phyloP scores from a whole-genome alignment of 2,797 vertebrate genomes.

The Benthosema pterotum region DNA sequence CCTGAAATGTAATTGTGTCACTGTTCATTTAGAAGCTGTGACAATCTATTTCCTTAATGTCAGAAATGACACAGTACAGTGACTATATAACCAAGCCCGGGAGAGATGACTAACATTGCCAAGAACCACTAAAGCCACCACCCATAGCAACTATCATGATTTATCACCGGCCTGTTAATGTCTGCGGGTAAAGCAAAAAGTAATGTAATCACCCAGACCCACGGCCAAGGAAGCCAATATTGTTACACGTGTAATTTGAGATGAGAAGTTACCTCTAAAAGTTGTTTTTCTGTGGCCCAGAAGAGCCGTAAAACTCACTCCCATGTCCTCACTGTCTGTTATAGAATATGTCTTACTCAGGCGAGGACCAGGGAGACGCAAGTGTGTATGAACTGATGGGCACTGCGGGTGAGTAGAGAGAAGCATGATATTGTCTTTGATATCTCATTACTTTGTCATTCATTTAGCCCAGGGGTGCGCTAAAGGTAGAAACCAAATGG shows the following conservation, averaged over 20 bases:
- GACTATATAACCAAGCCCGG: too few relatives aligned
- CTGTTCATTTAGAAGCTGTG: too few relatives aligned
- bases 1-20: too few relatives aligned
- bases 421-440: conserved; percentile 24
- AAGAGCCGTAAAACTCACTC: background rate
- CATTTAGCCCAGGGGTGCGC: too few relatives aligned
- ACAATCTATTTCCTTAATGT: too few relatives aligned
- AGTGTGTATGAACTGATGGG: conserved; percentile 73
- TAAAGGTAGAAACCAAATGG: too few relatives aligned
- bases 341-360: conserved; percentile 52
- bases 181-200: too few relatives aligned
- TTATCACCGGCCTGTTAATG: too few relatives aligned
- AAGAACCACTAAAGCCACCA: too few relatives aligned
- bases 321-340: conserved; percentile 36
- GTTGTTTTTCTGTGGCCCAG: conserved; percentile 17
- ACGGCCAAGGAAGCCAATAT: background rate
- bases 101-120: too few relatives aligned
- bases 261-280: conserved; percentile 4
- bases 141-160: too few relatives aligned
- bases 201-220: background rate
- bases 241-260: background rate
- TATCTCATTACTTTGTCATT: conserved; percentile 43
- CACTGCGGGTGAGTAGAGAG: conserved; percentile 66
- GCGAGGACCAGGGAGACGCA: conserved; percentile 45
- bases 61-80: too few relatives aligned